Evolutionary conservation across 2,888 invertebrate species (phyloP).

Genomic region (Phengaris alcon): DNA sequence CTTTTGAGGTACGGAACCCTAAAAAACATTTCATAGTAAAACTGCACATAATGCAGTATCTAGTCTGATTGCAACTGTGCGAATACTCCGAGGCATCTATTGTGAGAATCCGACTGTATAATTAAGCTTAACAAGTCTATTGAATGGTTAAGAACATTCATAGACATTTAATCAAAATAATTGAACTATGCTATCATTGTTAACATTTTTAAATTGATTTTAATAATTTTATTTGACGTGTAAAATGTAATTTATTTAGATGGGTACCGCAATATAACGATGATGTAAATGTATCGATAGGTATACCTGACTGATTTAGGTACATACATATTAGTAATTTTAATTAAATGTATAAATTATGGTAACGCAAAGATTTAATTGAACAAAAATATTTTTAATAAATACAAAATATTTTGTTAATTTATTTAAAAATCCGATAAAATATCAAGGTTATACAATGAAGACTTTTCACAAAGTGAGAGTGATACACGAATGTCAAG

Average conservation of each 20-base stretch:
- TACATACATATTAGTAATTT: no score
- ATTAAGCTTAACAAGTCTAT: slow-evolving; percentile 24
- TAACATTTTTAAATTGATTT: neutral
- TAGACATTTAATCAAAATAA: neutral
- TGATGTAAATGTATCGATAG: no score
- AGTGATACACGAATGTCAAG: slow-evolving; percentile 13
- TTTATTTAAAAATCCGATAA: neutral
- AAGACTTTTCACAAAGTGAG: neutral
- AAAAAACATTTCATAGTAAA: neutral
- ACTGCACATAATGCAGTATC: neutral
- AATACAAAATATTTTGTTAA: no score
- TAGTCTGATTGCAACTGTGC: slow-evolving; percentile 16
- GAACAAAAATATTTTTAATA: no score
- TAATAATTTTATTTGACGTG: neutral
- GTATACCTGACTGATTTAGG: no score
- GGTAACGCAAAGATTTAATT: no score
- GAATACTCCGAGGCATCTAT: slow-evolving; percentile 18
- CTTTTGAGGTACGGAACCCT: no score
- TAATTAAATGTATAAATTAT: no score
- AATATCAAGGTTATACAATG: neutral
- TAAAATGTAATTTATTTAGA: no score
- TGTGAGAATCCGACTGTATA: slow-evolving; percentile 23
- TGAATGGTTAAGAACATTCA: slow-evolving; percentile 8
- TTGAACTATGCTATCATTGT: neutral
- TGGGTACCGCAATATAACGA: no score